Evolutionary conservation across 1,140 invertebrate species (phyloP).

Genomic region (Hestina assimilis): DNA sequence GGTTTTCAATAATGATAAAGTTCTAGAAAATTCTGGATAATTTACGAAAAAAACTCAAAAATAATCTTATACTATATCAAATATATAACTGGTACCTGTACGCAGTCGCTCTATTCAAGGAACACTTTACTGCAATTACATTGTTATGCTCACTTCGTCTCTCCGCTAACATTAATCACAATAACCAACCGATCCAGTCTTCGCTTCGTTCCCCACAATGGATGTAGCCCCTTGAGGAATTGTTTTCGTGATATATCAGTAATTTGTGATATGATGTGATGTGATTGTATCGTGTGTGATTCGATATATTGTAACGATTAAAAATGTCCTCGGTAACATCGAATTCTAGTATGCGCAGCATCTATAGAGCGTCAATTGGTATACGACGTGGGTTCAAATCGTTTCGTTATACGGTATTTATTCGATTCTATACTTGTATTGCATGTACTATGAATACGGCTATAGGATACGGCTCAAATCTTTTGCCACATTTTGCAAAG

Average conservation of each 20-base stretch:
- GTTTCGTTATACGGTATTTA: slow-evolving; percentile 71
- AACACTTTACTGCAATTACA: slow-evolving; percentile 75
- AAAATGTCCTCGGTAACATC: slow-evolving; percentile 74
- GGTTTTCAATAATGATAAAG: too few relatives aligned
- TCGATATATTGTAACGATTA: slow-evolving; percentile 25
- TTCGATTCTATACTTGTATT: slow-evolving; percentile 4
- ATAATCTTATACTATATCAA: neutral
- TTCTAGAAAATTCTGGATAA: too few relatives aligned
- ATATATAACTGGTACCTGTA: slow-evolving; percentile 43
- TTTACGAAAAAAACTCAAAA: too few relatives aligned
- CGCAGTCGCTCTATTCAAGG: slow-evolving; percentile 69
- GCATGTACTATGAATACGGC: neutral
- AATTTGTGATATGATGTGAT: slow-evolving; percentile 52
- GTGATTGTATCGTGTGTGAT: slow-evolving; percentile 37
- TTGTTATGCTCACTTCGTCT: slow-evolving; percentile 73
- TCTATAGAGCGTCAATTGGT: slow-evolving; percentile 68
- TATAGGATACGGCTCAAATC: too few relatives aligned
- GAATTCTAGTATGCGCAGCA: slow-evolving; percentile 70
- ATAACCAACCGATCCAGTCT: slow-evolving; percentile 65
- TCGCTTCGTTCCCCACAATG: slow-evolving; percentile 60
- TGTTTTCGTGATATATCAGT: slow-evolving; percentile 34
- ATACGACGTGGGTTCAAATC: slow-evolving; percentile 71
- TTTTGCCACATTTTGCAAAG: too few relatives aligned
- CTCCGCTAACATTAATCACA: slow-evolving; percentile 65
- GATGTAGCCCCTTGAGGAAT: slow-evolving; percentile 47